phyloP scores from a whole-genome alignment of 2,888 invertebrate species.

The Nudaria mundana region DNA sequence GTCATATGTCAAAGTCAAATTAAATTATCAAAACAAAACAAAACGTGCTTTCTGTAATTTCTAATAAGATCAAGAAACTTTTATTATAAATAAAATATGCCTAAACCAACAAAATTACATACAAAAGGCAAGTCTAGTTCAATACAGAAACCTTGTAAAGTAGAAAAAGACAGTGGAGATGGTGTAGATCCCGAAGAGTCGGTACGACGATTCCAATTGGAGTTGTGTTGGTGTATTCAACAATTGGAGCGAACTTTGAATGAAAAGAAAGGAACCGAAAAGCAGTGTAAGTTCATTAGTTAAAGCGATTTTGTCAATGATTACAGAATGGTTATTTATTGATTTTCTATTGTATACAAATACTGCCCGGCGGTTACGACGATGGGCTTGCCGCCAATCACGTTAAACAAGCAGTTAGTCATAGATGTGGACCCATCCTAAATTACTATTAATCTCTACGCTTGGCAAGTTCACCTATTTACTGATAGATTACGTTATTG shows the following conservation, averaged over 20 bases:
- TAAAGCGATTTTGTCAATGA: too few species aligned
- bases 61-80: too few species aligned
- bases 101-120: constrained; percentile 71
- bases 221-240: constrained; percentile 90
- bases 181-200: constrained; percentile 69
- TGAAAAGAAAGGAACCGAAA: constrained; percentile 82
- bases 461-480: too few species aligned
- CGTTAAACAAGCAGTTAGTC: too few species aligned
- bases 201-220: constrained; percentile 86
- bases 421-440: too few species aligned
- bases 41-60: constrained; percentile 38
- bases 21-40: constrained; percentile 41
- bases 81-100: constrained; percentile 39
- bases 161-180: constrained; percentile 48
- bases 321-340: too few species aligned
- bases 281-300: constrained; percentile 78
- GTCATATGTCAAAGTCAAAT: too few species aligned
- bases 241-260: constrained; percentile 83
- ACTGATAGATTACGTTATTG: too few species aligned
- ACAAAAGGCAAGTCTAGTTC: constrained; percentile 62
- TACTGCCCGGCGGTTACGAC: too few species aligned
- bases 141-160: constrained; percentile 61
- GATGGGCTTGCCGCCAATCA: too few species aligned
- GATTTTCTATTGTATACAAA: too few species aligned
- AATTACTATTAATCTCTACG: too few species aligned